Evolutionary conservation across 2,888 invertebrate genomes (phyloP).

Genomic region (Mantis religiosa): DNA sequence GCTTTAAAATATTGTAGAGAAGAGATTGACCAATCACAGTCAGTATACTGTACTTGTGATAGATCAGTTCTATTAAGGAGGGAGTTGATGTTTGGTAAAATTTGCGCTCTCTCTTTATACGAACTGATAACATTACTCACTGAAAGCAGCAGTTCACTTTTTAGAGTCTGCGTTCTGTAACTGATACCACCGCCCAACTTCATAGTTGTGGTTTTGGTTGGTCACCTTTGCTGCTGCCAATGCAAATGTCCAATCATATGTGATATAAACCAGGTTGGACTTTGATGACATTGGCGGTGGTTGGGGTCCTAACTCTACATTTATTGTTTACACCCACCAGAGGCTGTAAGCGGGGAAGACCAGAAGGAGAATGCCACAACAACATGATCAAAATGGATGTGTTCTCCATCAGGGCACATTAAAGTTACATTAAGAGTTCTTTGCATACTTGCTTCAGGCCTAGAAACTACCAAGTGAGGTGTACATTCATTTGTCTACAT

Average conservation of each 20-base stretch:
- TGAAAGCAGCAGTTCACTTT: background rate
- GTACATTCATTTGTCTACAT: too few relatives aligned
- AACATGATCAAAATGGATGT: background rate
- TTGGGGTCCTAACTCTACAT: conserved; percentile 22
- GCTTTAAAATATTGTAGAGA: background rate
- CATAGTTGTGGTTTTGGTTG: conserved; percentile 20
- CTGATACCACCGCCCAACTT: conserved; percentile 1
- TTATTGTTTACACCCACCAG: background rate
- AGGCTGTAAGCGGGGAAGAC: background rate
- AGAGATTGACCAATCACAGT: background rate
- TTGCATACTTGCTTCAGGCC: background rate
- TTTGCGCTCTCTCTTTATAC: conserved; percentile 29
- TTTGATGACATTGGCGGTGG: conserved; percentile 45
- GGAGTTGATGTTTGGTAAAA: conserved; percentile 21
- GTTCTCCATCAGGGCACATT: background rate
- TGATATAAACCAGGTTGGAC: conserved; percentile 43
- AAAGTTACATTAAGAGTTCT: background rate
- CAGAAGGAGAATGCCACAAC: background rate
- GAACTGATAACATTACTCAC: conserved; percentile 26
- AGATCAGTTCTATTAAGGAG: conserved; percentile 29
- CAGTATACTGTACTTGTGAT: background rate
- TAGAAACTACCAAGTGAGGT: background rate
- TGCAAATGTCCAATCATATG: conserved; percentile 46
- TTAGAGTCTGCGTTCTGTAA: background rate
- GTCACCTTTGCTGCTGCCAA: conserved; percentile 37